Percentiles rank a stretch among this genome's conserved stretches.
Conservation (phyloP, 2,797 vertebrate species). For the Phyllotis vaccarum region DNA sequence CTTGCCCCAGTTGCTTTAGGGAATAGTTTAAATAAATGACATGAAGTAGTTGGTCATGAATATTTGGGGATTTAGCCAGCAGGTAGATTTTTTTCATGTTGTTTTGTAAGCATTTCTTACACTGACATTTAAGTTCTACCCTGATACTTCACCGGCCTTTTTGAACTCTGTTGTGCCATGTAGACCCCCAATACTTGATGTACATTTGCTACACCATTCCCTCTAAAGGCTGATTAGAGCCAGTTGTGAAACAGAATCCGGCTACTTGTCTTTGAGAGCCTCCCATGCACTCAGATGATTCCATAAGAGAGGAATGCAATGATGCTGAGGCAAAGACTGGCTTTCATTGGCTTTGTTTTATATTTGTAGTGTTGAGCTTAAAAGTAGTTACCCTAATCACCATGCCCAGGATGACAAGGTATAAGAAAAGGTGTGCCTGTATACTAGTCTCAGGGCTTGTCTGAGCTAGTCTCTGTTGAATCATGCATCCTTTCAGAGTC, state of each 20-base stretch:
- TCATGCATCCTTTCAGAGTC: background rate
- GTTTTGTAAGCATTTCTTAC: conserved; percentile 41
- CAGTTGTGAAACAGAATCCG: conserved; percentile 11
- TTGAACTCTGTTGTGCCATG: conserved; percentile 26
- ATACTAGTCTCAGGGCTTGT: conserved; percentile 19
- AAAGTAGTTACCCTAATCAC: conserved; percentile 16
- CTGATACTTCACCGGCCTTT: conserved; percentile 15
- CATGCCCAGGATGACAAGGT: background rate
- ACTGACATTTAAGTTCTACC: conserved; percentile 8
- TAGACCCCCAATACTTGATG: conserved; percentile 5
- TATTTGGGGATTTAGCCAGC: background rate
- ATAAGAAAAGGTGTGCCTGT: background rate
- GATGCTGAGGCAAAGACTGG: background rate
- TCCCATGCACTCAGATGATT: background rate
- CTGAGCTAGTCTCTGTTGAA: background rate
- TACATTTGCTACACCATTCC: conserved; percentile 38
- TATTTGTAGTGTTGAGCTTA: background rate
- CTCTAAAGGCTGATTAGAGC: conserved; percentile 38
- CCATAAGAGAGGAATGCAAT: conserved; percentile 37
- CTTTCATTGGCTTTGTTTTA: conserved; percentile 43
- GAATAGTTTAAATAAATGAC: conserved; percentile 53
- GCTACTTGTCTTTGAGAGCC: background rate
- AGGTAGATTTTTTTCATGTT: background rate
- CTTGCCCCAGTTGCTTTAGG: conserved; percentile 14
- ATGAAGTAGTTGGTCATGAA: conserved; percentile 22